A percentile compares a stretch with the other conserved stretches of the same genome.
phyloP scores from a whole-genome alignment of 1,140 invertebrate genomes.

The Trichonephila inaurata region DNA sequence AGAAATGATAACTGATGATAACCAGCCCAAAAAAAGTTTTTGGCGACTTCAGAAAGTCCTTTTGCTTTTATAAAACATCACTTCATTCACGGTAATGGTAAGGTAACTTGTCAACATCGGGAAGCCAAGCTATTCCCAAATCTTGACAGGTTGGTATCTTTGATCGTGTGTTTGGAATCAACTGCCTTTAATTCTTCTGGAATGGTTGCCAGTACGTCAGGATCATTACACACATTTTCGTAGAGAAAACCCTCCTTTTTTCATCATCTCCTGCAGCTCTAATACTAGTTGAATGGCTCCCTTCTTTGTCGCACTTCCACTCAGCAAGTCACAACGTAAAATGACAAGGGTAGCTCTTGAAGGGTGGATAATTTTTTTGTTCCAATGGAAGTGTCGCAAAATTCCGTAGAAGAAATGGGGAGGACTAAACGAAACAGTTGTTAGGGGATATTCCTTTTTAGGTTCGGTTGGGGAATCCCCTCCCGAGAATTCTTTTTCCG shows the following conservation, averaged over 20 bases:
- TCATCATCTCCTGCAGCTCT: conserved; percentile 51
- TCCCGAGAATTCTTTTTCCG: conserved; percentile 80
- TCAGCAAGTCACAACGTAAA: conserved; percentile 78
- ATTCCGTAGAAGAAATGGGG: conserved; percentile 77
- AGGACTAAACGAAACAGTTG: conserved; percentile 79
- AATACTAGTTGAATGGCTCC: background rate
- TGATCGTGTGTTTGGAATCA: background rate
- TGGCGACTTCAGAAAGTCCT: conserved; percentile 78
- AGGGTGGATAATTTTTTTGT: conserved; percentile 77
- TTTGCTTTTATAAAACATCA: conserved; percentile 77
- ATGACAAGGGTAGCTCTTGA: conserved; percentile 63
- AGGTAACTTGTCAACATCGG: background rate
- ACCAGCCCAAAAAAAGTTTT: conserved; percentile 79
- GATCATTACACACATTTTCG: conserved; percentile 80
- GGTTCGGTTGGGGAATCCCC: conserved; percentile 77
- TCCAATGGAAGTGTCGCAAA: conserved; percentile 78
- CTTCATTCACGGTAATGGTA: background rate
- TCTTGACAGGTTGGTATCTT: conserved; percentile 2
- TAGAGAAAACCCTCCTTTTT: conserved; percentile 78
- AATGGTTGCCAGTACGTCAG: background rate
- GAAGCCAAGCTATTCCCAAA: conserved; percentile 69
- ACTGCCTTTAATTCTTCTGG: background rate
- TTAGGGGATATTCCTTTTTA: conserved; percentile 79
- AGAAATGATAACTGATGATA: no score
- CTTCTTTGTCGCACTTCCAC: conserved; percentile 38